These are phyloP conservation scores for Crossocerus cetratus DNA, from an alignment of 2,888 invertebrate species.

Conservation along the genomic window DNA sequence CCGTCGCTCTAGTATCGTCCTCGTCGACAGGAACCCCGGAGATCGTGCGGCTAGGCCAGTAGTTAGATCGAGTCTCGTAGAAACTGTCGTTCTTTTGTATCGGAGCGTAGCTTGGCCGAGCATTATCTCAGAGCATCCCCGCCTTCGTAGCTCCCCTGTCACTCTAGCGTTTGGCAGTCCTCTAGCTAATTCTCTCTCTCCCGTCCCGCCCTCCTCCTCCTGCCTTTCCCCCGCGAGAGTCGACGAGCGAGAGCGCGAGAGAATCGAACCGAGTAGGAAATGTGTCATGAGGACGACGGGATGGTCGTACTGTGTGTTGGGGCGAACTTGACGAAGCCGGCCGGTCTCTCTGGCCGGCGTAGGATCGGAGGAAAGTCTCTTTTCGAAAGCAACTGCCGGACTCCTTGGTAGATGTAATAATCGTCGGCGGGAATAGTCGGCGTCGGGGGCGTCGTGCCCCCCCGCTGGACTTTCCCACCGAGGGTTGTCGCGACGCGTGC, in stretches of 20 bases:
- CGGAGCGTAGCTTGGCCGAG: conserved; percentile 4
- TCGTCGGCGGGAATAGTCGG: neutral
- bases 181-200: neutral
- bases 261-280: neutral
- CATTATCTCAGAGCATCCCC: conserved; percentile 7
- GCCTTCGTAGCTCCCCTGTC: neutral
- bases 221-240: neutral
- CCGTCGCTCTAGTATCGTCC: conserved; percentile 10
- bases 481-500: conserved; percentile 13
- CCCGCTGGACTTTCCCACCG: neutral
- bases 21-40: conserved; percentile 7
- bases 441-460: neutral
- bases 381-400: neutral
- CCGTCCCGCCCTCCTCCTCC: neutral
- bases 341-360: conserved; percentile 3
- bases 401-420: conserved; percentile 1
- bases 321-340: neutral
- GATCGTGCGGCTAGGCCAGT: conserved; percentile 10
- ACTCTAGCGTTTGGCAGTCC: neutral
- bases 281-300: neutral
- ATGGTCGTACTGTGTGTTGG: neutral
- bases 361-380: neutral
- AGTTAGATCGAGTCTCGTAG: neutral
- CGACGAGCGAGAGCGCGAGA: neutral
- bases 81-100: conserved; percentile 14